Evolutionary conservation across 2,797 vertebrate genomes (phyloP).

Genomic region (Neopelma chrysocephalum): DNA sequence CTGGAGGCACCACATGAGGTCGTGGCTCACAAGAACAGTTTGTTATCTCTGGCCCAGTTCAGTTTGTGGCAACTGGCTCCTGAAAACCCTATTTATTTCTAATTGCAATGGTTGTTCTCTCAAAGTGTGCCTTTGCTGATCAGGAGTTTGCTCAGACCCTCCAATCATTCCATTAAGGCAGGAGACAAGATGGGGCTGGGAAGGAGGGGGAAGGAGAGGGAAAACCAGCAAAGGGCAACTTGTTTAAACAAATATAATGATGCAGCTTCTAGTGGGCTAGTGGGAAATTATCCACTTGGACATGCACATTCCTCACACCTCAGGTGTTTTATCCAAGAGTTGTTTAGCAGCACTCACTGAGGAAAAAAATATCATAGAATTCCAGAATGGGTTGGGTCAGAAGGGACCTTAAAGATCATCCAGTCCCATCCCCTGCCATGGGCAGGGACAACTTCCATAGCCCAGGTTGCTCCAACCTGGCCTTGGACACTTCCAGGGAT

Average conservation of each 20-base stretch:
- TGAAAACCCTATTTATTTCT: neutral
- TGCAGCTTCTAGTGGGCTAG: neutral
- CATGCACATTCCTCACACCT: neutral
- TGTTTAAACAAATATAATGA: too few relatives aligned
- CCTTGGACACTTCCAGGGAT: neutral
- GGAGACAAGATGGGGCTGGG: neutral
- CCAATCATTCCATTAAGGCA: neutral
- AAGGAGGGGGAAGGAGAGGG: neutral
- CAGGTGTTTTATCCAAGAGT: neutral
- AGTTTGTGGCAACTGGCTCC: neutral
- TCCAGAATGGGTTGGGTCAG: neutral
- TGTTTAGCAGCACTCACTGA: neutral
- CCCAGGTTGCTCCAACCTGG: accelerated
- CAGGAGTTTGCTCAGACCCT: neutral
- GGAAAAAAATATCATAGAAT: neutral
- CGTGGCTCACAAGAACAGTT: neutral
- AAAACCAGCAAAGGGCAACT: neutral
- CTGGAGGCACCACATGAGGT: neutral
- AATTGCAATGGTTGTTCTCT: neutral
- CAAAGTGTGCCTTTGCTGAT: neutral
- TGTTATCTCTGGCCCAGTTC: neutral
- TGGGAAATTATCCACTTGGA: neutral
- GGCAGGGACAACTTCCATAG: accelerated
- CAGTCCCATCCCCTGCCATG: neutral
- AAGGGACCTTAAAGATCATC: neutral